Base-by-base conservation (phyloP, 2,797 vertebrate species). In the Darevskia nairensis region DNA sequence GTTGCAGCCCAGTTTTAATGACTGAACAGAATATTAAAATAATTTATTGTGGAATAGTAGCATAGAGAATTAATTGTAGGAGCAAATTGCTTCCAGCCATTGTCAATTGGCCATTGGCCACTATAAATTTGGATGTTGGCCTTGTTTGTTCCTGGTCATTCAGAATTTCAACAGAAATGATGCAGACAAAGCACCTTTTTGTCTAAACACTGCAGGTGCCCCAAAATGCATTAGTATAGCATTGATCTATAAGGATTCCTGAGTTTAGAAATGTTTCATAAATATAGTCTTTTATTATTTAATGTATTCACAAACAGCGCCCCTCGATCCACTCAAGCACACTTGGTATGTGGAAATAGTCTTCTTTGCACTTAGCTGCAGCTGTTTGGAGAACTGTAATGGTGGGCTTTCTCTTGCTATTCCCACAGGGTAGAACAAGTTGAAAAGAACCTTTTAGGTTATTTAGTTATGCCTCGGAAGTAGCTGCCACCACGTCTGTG, bases 21-120 rank as follows among this genome's bases (percentile, higher is more conserved):
- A 88, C 15, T 91, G 76, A 91, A 19, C 69, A 87, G 94, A 94
- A 94, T 88, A 94, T 91, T 94, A 89, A 91, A 95, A 90, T 75
- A 64, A 90, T 85, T 91, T 83, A 77, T 69, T 88, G 8, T 87
- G 35, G 32, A 32, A 89, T 85, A 91, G 94, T 44, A 75, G 44
- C 59, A 82, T 89, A 86, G 93, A 94, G 82, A 95, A 94, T 91
- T 93, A 89, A 77, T 87, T 85, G 13, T 88, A 89, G 87, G 81
- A 92, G 55, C 17, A 94, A 95, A 92, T 89, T 84, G 89, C 83
- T 80, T 19, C 7, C 5, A 81, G 84, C 50, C 29, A 77, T 86
- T 46, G 41, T 27, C 15, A 79, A 64, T 64, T 64, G 21, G 61
- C 19, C 61, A 91, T 64, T 87, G 39, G 50, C n/a, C 21, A 8